Evolutionary conservation across 2,113 vertebrate species (phyloP).

Genomic region (Passer montanus): DNA sequence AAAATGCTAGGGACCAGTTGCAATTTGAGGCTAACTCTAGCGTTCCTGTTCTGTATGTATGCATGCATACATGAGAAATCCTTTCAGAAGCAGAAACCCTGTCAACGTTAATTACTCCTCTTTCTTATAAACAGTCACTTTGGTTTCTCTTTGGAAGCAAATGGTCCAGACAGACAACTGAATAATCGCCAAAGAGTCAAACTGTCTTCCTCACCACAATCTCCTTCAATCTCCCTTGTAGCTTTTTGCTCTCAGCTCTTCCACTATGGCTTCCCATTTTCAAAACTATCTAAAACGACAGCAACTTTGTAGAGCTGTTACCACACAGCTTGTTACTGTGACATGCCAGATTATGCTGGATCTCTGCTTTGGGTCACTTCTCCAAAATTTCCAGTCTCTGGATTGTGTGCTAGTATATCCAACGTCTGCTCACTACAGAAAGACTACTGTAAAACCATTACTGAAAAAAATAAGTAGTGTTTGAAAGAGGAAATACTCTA

Average conservation of each 20-base stretch:
- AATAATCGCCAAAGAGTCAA: not conserved
- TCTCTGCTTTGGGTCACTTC: not conserved
- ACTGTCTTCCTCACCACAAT: not conserved
- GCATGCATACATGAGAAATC: not conserved
- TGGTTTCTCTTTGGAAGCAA: not conserved
- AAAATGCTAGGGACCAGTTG: not conserved
- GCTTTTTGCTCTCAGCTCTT: not conserved
- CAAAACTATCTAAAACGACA: not conserved
- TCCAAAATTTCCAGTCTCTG: not conserved
- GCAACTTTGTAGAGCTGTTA: not conserved
- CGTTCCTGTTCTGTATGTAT: not conserved
- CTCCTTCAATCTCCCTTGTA: rapidly evolving
- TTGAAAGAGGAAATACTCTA: not conserved
- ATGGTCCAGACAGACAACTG: not conserved
- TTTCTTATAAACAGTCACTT: not conserved
- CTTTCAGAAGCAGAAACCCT: not conserved
- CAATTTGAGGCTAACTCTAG: not conserved
- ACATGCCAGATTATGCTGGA: not conserved
- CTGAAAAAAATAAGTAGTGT: not conserved
- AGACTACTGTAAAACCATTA: not conserved
- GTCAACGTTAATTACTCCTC: not conserved
- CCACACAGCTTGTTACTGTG: not conserved
- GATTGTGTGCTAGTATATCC: not conserved
- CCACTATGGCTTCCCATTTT: not conserved
- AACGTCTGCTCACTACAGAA: not conserved